A percentile compares a stretch with the other conserved stretches of the same genome.
These are phyloP conservation scores for Barnardius zonarius DNA, from an alignment of 2,113 vertebrate species.

Conservation along the genomic window DNA sequence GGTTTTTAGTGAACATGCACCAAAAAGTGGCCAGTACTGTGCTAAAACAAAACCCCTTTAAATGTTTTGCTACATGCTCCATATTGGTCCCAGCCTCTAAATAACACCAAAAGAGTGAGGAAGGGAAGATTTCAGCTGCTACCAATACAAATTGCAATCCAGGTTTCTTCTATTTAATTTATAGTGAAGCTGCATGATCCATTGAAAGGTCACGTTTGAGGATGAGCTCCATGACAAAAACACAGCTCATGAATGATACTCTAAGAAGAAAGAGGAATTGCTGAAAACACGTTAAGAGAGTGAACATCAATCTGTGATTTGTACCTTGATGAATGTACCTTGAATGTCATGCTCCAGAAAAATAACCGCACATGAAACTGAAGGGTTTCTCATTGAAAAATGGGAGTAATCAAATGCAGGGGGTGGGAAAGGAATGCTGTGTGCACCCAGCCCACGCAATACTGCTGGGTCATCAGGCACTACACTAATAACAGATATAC, in stretches of 20 bases:
- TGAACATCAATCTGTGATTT: neutral
- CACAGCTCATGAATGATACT: neutral
- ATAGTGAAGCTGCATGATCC: neutral
- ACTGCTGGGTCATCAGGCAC: neutral
- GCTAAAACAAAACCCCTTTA: neutral
- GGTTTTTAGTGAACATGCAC: neutral
- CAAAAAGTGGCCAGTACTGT: neutral
- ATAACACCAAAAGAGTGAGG: neutral
- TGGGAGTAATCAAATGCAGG: too few relatives aligned
- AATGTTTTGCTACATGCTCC: neutral
- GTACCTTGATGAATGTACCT: neutral
- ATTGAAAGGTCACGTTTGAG: neutral
- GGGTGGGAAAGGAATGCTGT: neutral
- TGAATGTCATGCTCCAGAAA: neutral
- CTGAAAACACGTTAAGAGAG: neutral
- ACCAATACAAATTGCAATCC: neutral
- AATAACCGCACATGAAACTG: fast-evolving
- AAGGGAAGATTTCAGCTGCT: neutral
- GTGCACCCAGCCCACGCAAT: neutral
- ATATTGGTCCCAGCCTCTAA: neutral
- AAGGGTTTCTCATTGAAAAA: neutral
- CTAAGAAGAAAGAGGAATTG: neutral
- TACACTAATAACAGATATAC: fast-evolving
- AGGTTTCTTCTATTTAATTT: neutral
- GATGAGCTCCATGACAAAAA: neutral